phyloP scores from a whole-genome alignment of 23 tunicate genomes.

The Styela clava region DNA sequence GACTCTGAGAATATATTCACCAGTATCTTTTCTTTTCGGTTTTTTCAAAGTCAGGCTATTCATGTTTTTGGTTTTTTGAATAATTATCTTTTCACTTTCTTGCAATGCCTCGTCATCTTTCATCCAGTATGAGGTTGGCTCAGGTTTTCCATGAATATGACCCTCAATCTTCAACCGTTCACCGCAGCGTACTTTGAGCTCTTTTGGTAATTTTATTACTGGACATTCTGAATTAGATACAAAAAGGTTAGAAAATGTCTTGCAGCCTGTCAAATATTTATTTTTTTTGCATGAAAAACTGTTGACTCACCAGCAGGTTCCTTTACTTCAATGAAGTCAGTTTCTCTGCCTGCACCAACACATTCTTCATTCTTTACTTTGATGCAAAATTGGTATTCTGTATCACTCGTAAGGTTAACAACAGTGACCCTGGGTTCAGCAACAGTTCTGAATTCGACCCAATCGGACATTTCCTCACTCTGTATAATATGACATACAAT shows the following conservation, averaged over 20 bases:
- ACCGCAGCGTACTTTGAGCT: conserved; percentile 46
- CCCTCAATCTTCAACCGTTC: conserved; percentile 48
- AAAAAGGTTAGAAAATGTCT: background rate
- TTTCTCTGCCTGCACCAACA: conserved; percentile 31
- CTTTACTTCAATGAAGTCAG: conserved; percentile 28
- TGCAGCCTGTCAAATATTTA: background rate
- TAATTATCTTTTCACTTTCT: conserved; percentile 47
- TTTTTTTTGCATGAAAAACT: background rate
- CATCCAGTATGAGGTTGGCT: conserved; percentile 70
- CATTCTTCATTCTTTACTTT: conserved; percentile 39
- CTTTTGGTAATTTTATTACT: conserved; percentile 24
- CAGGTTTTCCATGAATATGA: conserved; percentile 68
- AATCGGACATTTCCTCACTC: conserved; percentile 54
- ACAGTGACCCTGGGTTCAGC: conserved; percentile 33
- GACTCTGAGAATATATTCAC: conserved; percentile 54
- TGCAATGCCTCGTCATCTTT: conserved; percentile 42
- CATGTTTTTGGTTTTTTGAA: conserved; percentile 44
- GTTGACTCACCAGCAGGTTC: conserved; percentile 13
- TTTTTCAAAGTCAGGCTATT: conserved; percentile 42
- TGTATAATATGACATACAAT: conserved; percentile 5
- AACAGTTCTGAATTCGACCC: conserved; percentile 61
- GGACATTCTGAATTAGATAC: conserved; percentile 19
- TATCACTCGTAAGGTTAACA: conserved; percentile 9
- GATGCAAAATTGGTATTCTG: conserved; percentile 34
- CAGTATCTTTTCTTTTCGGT: conserved; percentile 58